Percentiles rank a stretch among this genome's conserved stretches.
Evolutionary conservation across 2,113 vertebrate genomes (phyloP).

Genomic region (Equus przewalskii): DNA sequence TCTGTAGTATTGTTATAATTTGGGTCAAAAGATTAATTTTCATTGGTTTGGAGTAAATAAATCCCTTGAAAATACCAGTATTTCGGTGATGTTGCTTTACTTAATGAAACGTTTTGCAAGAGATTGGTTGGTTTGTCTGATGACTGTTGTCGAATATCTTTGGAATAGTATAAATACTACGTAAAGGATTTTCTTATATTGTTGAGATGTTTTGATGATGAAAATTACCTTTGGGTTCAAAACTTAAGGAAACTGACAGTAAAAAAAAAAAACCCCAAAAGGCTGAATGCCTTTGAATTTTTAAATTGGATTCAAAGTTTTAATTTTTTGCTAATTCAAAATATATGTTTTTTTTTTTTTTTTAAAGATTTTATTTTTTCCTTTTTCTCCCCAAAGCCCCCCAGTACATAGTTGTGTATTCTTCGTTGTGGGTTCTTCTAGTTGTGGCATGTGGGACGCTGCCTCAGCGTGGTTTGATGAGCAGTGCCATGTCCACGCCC

Average conservation of each 20-base stretch:
- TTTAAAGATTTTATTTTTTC: no score
- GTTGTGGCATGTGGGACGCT: no score
- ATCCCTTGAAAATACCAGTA: slow-evolving; percentile 29
- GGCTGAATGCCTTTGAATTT: slow-evolving; percentile 58
- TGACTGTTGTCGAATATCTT: background rate
- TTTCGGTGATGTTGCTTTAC: slow-evolving; percentile 20
- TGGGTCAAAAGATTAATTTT: slow-evolving; percentile 14
- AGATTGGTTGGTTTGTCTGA: background rate
- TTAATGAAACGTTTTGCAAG: slow-evolving; percentile 25
- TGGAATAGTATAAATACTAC: background rate
- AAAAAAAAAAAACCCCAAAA: background rate
- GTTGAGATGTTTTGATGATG: background rate
- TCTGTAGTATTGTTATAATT: background rate
- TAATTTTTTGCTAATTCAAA: slow-evolving; percentile 35
- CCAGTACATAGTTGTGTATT: no score
- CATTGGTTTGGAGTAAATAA: slow-evolving; percentile 43
- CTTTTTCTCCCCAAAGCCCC: no score
- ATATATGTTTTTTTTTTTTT: background rate
- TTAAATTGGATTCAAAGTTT: slow-evolving; percentile 43
- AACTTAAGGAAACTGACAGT: slow-evolving; percentile 25
- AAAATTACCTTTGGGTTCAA: slow-evolving; percentile 57
- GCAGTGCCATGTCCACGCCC: no score
- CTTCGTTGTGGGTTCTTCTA: no score
- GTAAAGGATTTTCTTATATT: background rate
- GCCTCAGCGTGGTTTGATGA: no score